Conservation (phyloP, 2,113 vertebrate species). For the Microcebus ravelobensis region DNA sequence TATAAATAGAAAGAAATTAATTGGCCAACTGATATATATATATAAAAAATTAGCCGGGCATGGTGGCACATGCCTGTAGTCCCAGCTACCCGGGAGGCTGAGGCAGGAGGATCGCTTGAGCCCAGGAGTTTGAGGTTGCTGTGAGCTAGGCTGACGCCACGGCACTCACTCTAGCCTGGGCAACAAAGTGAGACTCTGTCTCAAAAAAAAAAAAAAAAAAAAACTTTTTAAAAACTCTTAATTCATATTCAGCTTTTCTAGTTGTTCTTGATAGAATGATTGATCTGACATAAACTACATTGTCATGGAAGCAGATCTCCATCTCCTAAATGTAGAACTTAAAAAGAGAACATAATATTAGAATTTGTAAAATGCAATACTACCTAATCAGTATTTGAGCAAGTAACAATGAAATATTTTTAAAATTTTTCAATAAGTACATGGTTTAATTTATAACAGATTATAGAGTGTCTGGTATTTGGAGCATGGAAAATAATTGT, state of each 20-base stretch:
- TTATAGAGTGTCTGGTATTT: not conserved
- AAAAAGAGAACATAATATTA: not conserved
- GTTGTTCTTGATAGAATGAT: not conserved
- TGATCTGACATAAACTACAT: not conserved
- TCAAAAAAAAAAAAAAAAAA: too few species aligned
- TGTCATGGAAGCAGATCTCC: not conserved
- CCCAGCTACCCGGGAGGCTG: too few species aligned
- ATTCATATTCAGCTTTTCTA: not conserved
- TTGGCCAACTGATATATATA: too few species aligned
- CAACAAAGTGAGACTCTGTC: too few species aligned
- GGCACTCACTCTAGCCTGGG: too few species aligned
- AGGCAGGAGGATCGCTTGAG: too few species aligned
- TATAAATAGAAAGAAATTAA: too few species aligned
- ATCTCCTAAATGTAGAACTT: not conserved
- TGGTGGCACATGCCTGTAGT: too few species aligned
- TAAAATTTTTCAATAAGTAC: not conserved
- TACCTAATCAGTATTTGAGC: not conserved
- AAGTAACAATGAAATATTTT: not conserved
- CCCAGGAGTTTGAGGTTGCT: too few species aligned
- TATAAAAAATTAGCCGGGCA: too few species aligned
- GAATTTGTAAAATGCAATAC: not conserved
- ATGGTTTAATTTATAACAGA: not conserved
- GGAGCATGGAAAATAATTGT: not conserved
- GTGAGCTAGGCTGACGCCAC: too few species aligned
- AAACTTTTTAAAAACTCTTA: not conserved